Base-by-base conservation (phyloP, 1,140 invertebrate genomes). In the Megalonaias nervosa region DNA sequence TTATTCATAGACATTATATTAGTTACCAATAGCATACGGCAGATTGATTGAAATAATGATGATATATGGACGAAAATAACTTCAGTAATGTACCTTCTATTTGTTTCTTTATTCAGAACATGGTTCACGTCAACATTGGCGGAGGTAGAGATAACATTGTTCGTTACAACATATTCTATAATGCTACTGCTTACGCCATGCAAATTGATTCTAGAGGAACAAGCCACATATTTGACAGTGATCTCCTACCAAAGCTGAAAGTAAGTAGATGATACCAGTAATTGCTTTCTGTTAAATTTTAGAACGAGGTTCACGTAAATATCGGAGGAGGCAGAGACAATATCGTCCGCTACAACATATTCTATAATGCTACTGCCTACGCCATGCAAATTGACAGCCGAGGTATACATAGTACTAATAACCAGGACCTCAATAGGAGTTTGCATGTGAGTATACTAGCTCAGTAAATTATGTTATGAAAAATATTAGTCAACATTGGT, bases 261-360 rank as follows among this genome's bases (percentile, higher is more conserved):
- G 38, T 48, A 48, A 48, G 38, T 48, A 48, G 38, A 48, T 48
- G 38, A 48, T 48, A 48, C 11, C 0, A 48, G 38, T 48, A 48
- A 48, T 6, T 48, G 38, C 6, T 48, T 48, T 48, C 38, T 48
- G 38, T 48, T 48, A 48, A 48, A 48, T 71, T 77, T 48, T 56
- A 86, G 84, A 86, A 86, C 68, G 78, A 83, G 15, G 68, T 81
- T 3, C 85, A 86, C 62, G 73, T 78, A 9, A 84, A 82, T n/a
- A 86, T 86, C 31, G 82, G 82, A 16, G 84, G 84, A 13, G 84
- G 85, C 3, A 75, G 84, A 31, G 81, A 84, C 67, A 84, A 84
- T 60, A 75, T 81, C 21, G 74, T 86, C 4, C 38, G 74, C 11
- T 70, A 81, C 57, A 86, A 86, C 59, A 71, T 86, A 2, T 81